Evolutionary conservation across 2,888 invertebrate species (phyloP).

Genomic region (Sclerodermus sp.): DNA sequence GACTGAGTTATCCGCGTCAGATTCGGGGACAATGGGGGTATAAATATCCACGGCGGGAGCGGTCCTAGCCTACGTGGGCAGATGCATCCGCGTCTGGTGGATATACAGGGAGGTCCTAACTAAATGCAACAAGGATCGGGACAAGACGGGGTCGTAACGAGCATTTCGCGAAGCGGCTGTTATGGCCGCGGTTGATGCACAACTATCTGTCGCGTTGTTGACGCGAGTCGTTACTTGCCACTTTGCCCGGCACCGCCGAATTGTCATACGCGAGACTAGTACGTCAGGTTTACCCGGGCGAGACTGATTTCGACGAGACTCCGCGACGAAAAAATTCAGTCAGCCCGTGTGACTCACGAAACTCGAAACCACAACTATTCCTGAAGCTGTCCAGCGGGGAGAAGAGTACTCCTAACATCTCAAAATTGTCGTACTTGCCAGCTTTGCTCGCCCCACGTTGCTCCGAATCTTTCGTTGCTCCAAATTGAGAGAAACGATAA

Average conservation of each 20-base stretch:
- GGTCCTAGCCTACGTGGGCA: constrained; percentile 38
- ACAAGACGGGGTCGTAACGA: constrained; percentile 43
- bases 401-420: no score
- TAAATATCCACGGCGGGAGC: constrained; percentile 43
- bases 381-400: no score
- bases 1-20: constrained; percentile 46
- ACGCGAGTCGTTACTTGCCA: constrained; percentile 43
- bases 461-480: no score
- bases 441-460: no score
- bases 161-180: constrained; percentile 41
- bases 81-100: constrained; percentile 24
- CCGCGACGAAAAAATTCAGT: no score
- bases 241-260: constrained; percentile 34
- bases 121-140: constrained; percentile 36
- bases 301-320: no score
- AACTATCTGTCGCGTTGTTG: constrained; percentile 36
- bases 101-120: constrained; percentile 34
- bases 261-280: constrained; percentile 13
- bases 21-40: constrained; percentile 49
- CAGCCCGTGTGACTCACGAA: no score
- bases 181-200: constrained; percentile 38
- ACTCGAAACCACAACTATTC: no score
- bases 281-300: no score
- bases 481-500: no score
- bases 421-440: no score